A percentile compares a stretch with the other conserved stretches of the same genome.
phyloP scores from a whole-genome alignment of 1,140 invertebrate species.

The Hydropsyche tenuis region DNA sequence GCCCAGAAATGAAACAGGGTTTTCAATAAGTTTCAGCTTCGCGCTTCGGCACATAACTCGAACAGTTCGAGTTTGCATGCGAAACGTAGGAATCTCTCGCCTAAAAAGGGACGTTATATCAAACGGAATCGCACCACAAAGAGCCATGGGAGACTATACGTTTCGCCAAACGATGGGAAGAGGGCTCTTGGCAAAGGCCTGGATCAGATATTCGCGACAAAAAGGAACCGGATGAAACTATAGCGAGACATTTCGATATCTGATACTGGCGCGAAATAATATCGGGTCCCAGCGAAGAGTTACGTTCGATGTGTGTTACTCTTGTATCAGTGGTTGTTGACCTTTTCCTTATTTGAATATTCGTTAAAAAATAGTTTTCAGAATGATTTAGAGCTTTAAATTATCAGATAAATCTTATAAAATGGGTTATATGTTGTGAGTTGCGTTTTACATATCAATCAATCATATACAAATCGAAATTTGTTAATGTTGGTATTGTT shows the following conservation, averaged over 20 bases:
- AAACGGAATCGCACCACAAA: constrained; percentile 42
- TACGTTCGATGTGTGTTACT: neutral
- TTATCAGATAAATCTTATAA: too few relatives aligned
- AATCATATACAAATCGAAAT: too few relatives aligned
- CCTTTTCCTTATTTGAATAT: too few relatives aligned
- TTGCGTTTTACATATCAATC: too few relatives aligned
- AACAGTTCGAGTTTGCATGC: constrained; percentile 26
- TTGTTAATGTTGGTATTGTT: too few relatives aligned
- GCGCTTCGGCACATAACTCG: neutral
- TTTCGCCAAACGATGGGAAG: neutral
- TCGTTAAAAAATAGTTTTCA: too few relatives aligned
- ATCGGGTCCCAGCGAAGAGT: neutral
- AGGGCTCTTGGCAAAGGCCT: constrained; percentile 38
- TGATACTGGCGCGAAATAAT: neutral
- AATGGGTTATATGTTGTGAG: too few relatives aligned
- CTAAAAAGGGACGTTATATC: constrained; percentile 41
- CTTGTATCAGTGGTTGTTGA: too few relatives aligned
- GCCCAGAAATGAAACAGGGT: constrained; percentile 22
- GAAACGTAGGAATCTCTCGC: constrained; percentile 24
- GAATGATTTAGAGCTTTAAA: too few relatives aligned
- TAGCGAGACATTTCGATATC: constrained; percentile 32
- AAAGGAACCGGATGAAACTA: constrained; percentile 45
- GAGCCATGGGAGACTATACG: neutral
- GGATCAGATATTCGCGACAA: constrained; percentile 42
- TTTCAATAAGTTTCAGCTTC: constrained; percentile 23